Conservation (phyloP, 1,140 invertebrate genomes). For the Macrobrachium rosenbergii region DNA sequence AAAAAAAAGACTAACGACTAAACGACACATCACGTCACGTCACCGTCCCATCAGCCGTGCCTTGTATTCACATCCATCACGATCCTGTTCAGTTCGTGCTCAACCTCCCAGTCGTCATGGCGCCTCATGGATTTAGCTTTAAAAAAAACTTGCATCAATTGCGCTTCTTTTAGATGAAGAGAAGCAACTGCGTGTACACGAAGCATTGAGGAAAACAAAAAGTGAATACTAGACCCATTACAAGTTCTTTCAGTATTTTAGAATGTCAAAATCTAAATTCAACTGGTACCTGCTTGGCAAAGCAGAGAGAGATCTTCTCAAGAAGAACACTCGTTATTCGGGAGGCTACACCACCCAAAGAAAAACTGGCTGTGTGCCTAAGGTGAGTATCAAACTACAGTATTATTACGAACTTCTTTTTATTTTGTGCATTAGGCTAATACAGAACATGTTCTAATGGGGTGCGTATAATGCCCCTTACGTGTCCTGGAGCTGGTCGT, state of each 20-base stretch:
- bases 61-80: too few species aligned
- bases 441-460: neutral
- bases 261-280: constrained; percentile 13
- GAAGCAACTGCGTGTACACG: neutral
- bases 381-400: neutral
- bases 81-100: too few species aligned
- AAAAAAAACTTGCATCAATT: too few species aligned
- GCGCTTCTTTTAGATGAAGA: neutral
- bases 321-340: neutral
- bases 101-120: too few species aligned
- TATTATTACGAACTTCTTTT: neutral
- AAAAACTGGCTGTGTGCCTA: constrained; percentile 27
- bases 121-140: too few species aligned
- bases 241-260: constrained; percentile 2
- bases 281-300: neutral
- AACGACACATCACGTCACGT: too few species aligned
- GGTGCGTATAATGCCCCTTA: neutral
- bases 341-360: neutral
- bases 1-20: neutral
- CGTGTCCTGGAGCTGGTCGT: neutral
- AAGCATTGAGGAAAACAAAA: neutral
- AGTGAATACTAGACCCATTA: neutral
- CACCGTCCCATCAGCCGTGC: too few species aligned
- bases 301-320: neutral
- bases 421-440: neutral